Evolutionary conservation across 1,140 invertebrate species (phyloP), one percentile per base, ranked within the genome.

Genomic region (Pseudachorutes palmiensis): DNA sequence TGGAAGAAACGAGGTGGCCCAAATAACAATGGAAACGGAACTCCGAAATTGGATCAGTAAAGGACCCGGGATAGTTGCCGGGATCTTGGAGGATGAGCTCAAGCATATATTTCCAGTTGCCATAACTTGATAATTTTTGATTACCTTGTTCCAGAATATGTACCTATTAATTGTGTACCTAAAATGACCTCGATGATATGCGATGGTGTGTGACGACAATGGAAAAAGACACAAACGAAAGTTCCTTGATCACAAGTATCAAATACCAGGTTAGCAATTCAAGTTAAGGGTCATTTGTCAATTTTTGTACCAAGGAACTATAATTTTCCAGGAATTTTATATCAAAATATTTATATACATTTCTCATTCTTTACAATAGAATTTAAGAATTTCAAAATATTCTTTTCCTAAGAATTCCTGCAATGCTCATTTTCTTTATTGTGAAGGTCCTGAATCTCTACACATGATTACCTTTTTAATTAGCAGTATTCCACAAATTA

Each of bases 1-100:
- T 82, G 80, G 57, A 82, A 83, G 62, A 82, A 51, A 1, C 58
- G 14, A 12, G 36, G n/a, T n/a, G n/a, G n/a, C n/a, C n/a, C n/a
- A n/a, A n/a, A n/a, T n/a, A n/a, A n/a, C n/a, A n/a, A n/a, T n/a
- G n/a, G n/a, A n/a, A n/a, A n/a, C n/a, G n/a, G n/a, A n/a, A n/a
- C n/a, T n/a, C n/a, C n/a, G n/a, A n/a, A n/a, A n/a, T n/a, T n/a
- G n/a, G n/a, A n/a, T n/a, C n/a, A n/a, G n/a, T n/a, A n/a, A n/a
- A n/a, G n/a, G n/a, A n/a, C n/a, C 36, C 36, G 19, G 19, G 36
- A 19, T 19, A 12, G 36, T 45, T 45, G 36, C 36, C 36, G 36
- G 19, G 9, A 45, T 12, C 19, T 45, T 45, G 9, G 19, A 19
- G 9, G 9, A 9, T 45, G 9, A 45, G 36, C 36, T 19, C 36